These are phyloP conservation scores for Muraenolepis orangiensis DNA, from an alignment of 2,797 vertebrate genomes.

Conservation along the genomic window DNA sequence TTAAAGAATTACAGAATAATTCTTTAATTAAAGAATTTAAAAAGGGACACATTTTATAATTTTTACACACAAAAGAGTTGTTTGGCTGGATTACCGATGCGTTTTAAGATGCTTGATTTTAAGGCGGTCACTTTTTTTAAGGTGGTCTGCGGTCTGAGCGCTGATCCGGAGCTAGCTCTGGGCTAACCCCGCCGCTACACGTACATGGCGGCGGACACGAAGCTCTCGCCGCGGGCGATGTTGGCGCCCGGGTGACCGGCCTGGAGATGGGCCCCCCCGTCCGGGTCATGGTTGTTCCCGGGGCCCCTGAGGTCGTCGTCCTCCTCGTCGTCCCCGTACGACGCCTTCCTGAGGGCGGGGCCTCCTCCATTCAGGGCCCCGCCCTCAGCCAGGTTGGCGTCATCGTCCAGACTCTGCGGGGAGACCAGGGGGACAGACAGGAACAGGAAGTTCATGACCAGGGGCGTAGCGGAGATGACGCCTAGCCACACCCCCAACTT, in stretches of 20 bases:
- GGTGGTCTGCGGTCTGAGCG: slow-evolving; percentile 14
- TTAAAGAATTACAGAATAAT: too few relatives aligned
- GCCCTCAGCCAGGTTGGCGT: slow-evolving; percentile 29
- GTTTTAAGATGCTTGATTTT: too few relatives aligned
- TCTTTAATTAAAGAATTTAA: too few relatives aligned
- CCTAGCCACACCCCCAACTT: too few relatives aligned
- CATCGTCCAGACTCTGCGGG: slow-evolving; percentile 62
- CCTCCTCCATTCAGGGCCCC: slow-evolving; percentile 66
- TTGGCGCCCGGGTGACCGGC: slow-evolving; percentile 25
- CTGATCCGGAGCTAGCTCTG: slow-evolving; percentile 39
- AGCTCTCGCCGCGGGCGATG: slow-evolving; percentile 70
- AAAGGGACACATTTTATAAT: background rate
- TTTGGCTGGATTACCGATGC: too few relatives aligned
- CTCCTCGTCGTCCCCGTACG: slow-evolving; percentile 29
- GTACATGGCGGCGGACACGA: slow-evolving; percentile 72
- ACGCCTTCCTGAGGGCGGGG: slow-evolving; percentile 24
- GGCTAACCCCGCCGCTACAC: slow-evolving; percentile 48
- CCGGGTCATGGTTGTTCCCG: slow-evolving; percentile 47
- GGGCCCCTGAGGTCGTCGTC: slow-evolving; percentile 44
- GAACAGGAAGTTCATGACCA: too few relatives aligned
- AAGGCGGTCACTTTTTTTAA: too few relatives aligned
- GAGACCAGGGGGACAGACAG: background rate
- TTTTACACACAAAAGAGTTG: background rate
- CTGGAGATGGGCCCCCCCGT: slow-evolving; percentile 50
- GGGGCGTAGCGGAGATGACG: too few relatives aligned